Percentiles rank a stretch among this genome's conserved stretches.
These are phyloP conservation scores for Poicephalus meyeri DNA, from an alignment of 2,113 vertebrate genomes.

Conservation along the genomic window DNA sequence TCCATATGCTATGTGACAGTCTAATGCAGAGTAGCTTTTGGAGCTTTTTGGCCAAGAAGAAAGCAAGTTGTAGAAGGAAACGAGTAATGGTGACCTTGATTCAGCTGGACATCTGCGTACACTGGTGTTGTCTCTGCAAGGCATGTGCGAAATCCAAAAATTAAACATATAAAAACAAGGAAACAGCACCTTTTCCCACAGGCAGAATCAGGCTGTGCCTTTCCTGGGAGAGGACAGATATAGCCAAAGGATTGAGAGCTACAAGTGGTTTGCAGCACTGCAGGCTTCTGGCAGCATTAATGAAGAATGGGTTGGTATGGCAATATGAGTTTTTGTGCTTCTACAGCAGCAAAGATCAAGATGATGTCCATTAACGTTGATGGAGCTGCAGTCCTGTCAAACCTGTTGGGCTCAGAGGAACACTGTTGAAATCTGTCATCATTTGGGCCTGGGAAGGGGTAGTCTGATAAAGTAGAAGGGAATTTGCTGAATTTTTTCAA, in stretches of 20 bases:
- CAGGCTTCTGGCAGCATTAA: not conserved
- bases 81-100: not conserved
- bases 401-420: fast-evolving
- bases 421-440: not conserved
- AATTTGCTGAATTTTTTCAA: not conserved
- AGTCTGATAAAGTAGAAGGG: not conserved
- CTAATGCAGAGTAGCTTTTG: not conserved
- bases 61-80: not conserved
- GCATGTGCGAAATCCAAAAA: not conserved
- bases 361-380: not conserved
- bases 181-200: fast-evolving
- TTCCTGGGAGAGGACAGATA: not conserved
- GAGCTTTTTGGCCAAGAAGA: not conserved
- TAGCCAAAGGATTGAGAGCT: not conserved
- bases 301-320: not conserved
- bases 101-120: fast-evolving
- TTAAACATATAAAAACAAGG: not conserved
- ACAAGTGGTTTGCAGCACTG: not conserved
- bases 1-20: not conserved
- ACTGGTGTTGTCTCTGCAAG: not conserved
- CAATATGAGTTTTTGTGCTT: not conserved
- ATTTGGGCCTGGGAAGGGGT: not conserved
- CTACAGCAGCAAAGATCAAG: not conserved
- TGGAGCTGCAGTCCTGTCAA: not conserved
- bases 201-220: not conserved